phyloP scores from a whole-genome alignment of 2,797 vertebrate species.

The Mycteria americana region DNA sequence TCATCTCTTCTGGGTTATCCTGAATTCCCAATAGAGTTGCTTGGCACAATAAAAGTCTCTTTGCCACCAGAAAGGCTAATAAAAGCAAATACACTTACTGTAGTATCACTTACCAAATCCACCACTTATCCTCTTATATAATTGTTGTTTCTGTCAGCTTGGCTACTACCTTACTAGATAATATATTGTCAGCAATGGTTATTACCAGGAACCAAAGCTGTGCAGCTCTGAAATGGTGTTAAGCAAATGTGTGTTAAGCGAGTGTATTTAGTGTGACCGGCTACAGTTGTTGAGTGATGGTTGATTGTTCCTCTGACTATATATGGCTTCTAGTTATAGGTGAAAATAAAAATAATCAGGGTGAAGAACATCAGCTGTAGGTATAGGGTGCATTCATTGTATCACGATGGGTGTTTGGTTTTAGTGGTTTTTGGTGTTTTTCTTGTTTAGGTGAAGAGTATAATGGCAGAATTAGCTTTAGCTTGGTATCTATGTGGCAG shows the following conservation, averaged over 20 bases:
- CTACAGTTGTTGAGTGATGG: neutral
- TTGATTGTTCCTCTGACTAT: neutral
- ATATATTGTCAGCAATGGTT: neutral
- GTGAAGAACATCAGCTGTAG: neutral
- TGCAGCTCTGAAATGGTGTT: accelerated
- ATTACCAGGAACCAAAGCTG: neutral
- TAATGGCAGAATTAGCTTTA: neutral
- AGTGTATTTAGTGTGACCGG: neutral
- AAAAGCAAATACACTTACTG: neutral
- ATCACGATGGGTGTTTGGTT: neutral
- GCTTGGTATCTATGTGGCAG: neutral
- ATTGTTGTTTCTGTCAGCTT: neutral
- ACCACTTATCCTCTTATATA: accelerated
- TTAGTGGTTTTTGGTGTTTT: neutral
- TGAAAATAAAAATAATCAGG: neutral
- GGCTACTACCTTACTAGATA: neutral
- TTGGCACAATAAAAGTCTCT: neutral
- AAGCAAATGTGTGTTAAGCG: neutral
- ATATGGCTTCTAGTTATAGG: neutral
- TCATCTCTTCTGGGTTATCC: neutral
- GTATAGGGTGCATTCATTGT: neutral
- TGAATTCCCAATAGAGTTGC: neutral
- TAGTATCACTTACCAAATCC: neutral
- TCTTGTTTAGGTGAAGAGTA: neutral
- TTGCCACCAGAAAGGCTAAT: neutral